A percentile compares a stretch with the other conserved stretches of the same genome.
These are phyloP conservation scores for Acanthosoma haemorrhoidale DNA, from an alignment of 2,888 invertebrate genomes.

Conservation along the genomic window DNA sequence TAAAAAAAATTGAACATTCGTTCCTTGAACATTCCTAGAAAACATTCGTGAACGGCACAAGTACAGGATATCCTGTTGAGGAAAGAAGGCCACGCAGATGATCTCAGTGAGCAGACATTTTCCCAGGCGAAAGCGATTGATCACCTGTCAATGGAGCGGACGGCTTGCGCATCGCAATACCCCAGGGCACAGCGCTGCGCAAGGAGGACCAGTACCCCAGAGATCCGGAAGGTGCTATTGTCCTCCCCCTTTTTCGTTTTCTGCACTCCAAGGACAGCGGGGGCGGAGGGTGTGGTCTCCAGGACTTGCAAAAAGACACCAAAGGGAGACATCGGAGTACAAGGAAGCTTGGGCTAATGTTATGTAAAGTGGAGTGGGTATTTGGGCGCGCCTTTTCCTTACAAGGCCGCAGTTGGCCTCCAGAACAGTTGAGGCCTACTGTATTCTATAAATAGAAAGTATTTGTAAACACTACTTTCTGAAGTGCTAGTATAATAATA, in stretches of 20 bases:
- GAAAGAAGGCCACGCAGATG: too few relatives aligned
- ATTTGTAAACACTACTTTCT: too few relatives aligned
- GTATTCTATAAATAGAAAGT: too few relatives aligned
- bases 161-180: neutral
- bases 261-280: neutral
- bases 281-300: constrained; percentile 5
- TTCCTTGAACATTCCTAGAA: too few relatives aligned
- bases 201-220: neutral
- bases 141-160: neutral
- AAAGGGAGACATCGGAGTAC: neutral
- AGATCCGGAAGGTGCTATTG: neutral
- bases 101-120: neutral
- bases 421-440: too few relatives aligned
- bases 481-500: too few relatives aligned
- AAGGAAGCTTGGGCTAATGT: neutral
- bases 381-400: neutral
- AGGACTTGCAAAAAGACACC: neutral
- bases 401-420: neutral
- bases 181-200: neutral
- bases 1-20: too few relatives aligned
- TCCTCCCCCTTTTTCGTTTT: neutral
- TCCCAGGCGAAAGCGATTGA: neutral
- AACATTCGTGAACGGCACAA: too few relatives aligned
- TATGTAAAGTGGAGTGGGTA: neutral
- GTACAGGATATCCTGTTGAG: neutral